These are phyloP conservation scores for Indicator indicator DNA, from an alignment of 2,113 vertebrate species.

Conservation along the genomic window DNA sequence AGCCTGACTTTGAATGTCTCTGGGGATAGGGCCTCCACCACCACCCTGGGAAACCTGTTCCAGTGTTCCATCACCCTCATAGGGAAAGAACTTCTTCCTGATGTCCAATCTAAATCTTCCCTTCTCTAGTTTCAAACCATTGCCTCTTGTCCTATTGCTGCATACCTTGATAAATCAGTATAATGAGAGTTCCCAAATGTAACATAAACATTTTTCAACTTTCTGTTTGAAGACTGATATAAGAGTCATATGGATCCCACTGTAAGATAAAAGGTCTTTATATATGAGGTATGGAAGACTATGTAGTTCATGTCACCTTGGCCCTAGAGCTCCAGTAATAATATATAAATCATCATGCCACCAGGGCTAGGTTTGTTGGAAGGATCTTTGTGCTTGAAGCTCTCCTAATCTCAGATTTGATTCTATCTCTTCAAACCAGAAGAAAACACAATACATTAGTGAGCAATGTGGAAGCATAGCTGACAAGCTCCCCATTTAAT, in stretches of 20 bases:
- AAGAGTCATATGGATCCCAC: neutral
- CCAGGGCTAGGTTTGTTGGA: neutral
- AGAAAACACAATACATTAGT: neutral
- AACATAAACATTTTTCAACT: neutral
- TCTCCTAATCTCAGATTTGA: slow-evolving; percentile 23
- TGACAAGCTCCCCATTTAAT: neutral
- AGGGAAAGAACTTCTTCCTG: too few species aligned
- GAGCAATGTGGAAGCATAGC: neutral
- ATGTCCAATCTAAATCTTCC: too few species aligned
- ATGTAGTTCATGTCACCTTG: neutral
- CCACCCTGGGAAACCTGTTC: too few species aligned
- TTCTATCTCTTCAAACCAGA: slow-evolving; percentile 20
- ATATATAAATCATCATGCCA: neutral
- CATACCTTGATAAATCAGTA: too few species aligned
- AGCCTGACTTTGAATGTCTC: too few species aligned
- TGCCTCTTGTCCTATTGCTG: too few species aligned
- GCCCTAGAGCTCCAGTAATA: neutral
- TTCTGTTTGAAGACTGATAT: neutral
- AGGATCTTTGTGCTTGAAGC: slow-evolving; percentile 10
- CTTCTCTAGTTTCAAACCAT: too few species aligned
- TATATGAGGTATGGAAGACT: neutral
- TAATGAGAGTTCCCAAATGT: neutral
- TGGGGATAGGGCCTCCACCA: too few species aligned
- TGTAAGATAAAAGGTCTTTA: neutral
- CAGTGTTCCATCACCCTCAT: too few species aligned